Base-by-base conservation (phyloP, 2,797 vertebrate genomes). In the Hyperoplus immaculatus region DNA sequence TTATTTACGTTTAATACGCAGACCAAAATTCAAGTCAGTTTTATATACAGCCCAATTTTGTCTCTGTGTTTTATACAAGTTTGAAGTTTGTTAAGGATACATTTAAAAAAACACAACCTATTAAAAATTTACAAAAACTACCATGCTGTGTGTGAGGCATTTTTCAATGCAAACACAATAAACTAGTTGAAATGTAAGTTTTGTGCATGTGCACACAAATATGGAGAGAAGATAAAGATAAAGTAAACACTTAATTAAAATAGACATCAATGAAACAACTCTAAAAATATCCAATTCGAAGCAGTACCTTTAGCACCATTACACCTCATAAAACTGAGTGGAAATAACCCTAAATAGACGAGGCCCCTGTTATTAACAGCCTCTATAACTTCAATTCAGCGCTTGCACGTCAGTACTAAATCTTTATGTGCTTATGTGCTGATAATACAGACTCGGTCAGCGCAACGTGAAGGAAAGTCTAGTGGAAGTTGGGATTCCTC, bases 301-400 rank as follows among this genome's bases (percentile, higher is more conserved):
- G 57, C 14, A 11, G 43, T 71, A 57, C 13, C 14, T 79, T 64
- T 58, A 75, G 64, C 14, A 82, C 72, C 62, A 71, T 71, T 55
- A 45, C 72, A 80, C 65, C 68, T 76, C 82, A 82, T 87, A 69
- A 88, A 88, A 45, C 77, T 6, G 10, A 79, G 75, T 71, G 39
- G 64, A 83, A 81, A 80, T 82, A 36, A 59, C 80, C 70, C 65
- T 64, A 75, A 89, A 68, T 70, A 80, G 71, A 61, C 3, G 4
- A 53, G 18, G 49, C 41, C 66, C 83, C 45, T 21, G 15, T 73
- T 77, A 46, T 69, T 80, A 82, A 78, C 59, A 72, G 73, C 78
- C 72, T 75, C 71, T 64, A 38, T 36, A 46, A 42, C 47, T 63
- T 84, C 21, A 62, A 70, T 75, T 65, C 83, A 83, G 69, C 75